A percentile compares a stretch with the other conserved stretches of the same genome.
Conservation (phyloP, 2,888 invertebrate genomes). For the Marronus borbonicus region DNA sequence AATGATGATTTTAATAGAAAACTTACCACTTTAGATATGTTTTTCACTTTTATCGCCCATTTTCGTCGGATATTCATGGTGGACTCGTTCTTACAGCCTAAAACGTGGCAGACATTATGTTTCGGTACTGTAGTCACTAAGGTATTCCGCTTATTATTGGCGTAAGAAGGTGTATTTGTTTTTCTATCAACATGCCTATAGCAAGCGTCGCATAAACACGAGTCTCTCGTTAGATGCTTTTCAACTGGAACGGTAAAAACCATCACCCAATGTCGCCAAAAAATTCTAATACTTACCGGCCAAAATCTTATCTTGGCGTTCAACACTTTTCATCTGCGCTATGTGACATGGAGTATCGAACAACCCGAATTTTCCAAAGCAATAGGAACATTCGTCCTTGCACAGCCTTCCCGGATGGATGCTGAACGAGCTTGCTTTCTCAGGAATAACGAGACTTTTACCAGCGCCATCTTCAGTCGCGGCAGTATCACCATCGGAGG, state of each 20-base stretch:
- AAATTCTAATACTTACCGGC: slow-evolving; percentile 74
- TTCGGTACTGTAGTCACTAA: slow-evolving; percentile 67
- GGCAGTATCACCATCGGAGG: slow-evolving; percentile 67
- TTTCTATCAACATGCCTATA: slow-evolving; percentile 89
- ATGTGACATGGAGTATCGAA: slow-evolving; percentile 91
- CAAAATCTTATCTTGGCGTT: slow-evolving; percentile 86
- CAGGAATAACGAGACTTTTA: slow-evolving; percentile 84
- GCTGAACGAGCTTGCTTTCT: slow-evolving; percentile 90
- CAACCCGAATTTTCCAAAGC: slow-evolving; percentile 89
- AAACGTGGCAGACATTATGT: slow-evolving; percentile 76
- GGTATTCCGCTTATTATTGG: slow-evolving; percentile 70
- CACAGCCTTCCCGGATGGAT: slow-evolving; percentile 88
- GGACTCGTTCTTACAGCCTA: slow-evolving; percentile 75
- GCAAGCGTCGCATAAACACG: slow-evolving; percentile 90
- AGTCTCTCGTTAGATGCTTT: slow-evolving; percentile 86
- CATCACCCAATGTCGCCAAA: neutral
- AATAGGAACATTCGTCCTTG: slow-evolving; percentile 89
- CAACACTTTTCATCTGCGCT: slow-evolving; percentile 87
- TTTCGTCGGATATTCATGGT: slow-evolving; percentile 80
- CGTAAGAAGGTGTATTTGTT: slow-evolving; percentile 81
- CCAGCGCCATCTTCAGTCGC: slow-evolving; percentile 71
- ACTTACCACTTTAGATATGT: slow-evolving; percentile 76
- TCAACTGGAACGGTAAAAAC: slow-evolving; percentile 74
- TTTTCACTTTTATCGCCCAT: slow-evolving; percentile 81
- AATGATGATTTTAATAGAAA: slow-evolving; percentile 21